phyloP scores from a whole-genome alignment of 2,113 vertebrate species.

The Acanthochromis polyacanthus region DNA sequence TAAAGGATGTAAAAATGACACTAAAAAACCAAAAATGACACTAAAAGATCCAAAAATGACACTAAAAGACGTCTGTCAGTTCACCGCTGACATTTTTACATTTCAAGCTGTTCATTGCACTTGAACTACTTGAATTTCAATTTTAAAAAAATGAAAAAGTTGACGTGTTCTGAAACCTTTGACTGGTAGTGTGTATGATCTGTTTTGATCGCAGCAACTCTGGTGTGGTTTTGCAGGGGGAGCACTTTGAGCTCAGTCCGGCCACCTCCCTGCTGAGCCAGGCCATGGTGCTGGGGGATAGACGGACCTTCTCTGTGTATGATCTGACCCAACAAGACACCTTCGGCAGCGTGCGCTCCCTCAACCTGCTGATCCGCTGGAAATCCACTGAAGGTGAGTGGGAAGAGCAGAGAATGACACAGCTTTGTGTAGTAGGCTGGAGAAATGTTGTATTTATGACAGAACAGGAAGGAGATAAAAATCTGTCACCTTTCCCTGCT shows the following conservation, averaged over 20 bases:
- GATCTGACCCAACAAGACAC: slow-evolving; percentile 88
- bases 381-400: slow-evolving; percentile 87
- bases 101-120: too few relatives aligned
- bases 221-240: slow-evolving; percentile 83
- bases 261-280: slow-evolving; percentile 82
- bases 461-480: neutral
- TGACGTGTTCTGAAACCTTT: too few relatives aligned
- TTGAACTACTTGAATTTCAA: too few relatives aligned
- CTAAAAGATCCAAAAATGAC: too few relatives aligned
- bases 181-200: neutral
- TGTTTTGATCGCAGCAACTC: neutral
- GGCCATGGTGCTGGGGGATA: slow-evolving; percentile 89
- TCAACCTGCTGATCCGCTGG: slow-evolving; percentile 95
- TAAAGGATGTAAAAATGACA: too few relatives aligned
- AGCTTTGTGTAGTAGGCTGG: slow-evolving; percentile 1
- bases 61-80: too few relatives aligned
- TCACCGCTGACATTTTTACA: too few relatives aligned
- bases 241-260: slow-evolving; percentile 92
- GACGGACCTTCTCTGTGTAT: slow-evolving; percentile 91
- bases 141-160: too few relatives aligned
- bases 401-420: slow-evolving; percentile 40
- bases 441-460: neutral
- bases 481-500: neutral
- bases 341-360: slow-evolving; percentile 89
- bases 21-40: too few relatives aligned